These are phyloP conservation scores for Peromyscus attwateri DNA, from an alignment of 2,797 vertebrate species.

Conservation along the genomic window DNA sequence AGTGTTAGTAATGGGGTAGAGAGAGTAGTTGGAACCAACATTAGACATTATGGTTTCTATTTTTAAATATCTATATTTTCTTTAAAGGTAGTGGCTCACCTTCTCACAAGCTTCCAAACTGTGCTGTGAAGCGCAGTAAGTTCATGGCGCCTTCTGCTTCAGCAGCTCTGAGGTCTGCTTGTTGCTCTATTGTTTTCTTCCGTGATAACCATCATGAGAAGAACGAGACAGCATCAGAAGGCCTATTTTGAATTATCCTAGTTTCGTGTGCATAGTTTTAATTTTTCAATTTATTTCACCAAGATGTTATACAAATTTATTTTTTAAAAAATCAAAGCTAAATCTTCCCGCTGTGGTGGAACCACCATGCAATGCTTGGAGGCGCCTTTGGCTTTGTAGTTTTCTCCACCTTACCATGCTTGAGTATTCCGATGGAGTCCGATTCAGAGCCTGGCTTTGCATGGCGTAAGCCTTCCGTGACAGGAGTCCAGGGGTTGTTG, in stretches of 20 bases:
- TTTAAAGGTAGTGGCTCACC: constrained; percentile 43
- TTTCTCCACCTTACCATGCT: neutral
- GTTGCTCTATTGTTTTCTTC: neutral
- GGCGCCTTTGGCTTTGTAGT: neutral
- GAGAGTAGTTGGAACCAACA: neutral
- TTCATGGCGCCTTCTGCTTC: neutral
- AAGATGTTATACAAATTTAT: neutral
- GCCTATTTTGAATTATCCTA: neutral
- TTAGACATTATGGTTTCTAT: constrained; percentile 58
- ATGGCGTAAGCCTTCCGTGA: neutral
- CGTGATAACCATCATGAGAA: neutral
- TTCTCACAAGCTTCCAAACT: constrained; percentile 39
- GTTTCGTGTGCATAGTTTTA: neutral
- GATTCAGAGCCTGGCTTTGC: constrained; percentile 10
- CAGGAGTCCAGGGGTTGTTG: neutral
- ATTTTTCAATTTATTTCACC: constrained; percentile 31
- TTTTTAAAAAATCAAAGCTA: constrained; percentile 24
- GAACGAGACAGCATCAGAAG: constrained; percentile 18
- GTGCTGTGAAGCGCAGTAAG: neutral
- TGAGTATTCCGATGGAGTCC: neutral
- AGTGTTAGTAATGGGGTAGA: constrained; percentile 23
- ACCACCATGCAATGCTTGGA: neutral
- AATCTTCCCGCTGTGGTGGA: neutral
- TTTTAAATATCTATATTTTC: constrained; percentile 70
- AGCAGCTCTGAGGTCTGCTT: neutral